Percentiles rank a stretch among this genome's conserved stretches.
These are phyloP conservation scores for Steinernema scapterisci DNA, from an alignment of 2,888 invertebrate species.

Conservation along the genomic window DNA sequence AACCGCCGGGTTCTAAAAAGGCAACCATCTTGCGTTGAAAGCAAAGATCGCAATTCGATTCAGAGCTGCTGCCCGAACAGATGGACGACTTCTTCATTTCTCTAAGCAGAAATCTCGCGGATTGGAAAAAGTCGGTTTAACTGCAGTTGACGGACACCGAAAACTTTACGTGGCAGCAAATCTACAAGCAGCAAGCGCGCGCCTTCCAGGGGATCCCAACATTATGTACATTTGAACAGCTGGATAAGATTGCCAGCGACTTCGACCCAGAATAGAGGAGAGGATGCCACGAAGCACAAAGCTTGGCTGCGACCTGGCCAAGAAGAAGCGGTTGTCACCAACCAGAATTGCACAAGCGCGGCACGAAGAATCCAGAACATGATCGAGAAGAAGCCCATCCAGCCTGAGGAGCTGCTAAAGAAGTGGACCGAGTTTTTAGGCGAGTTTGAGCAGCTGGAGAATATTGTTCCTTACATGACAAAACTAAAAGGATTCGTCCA, in stretches of 20 bases:
- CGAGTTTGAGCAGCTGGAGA: conserved; percentile 44
- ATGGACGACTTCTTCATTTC: conserved; percentile 16
- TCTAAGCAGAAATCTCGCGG: background rate
- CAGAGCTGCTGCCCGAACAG: conserved; percentile 5
- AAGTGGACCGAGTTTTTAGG: conserved; percentile 56
- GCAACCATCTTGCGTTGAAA: no score
- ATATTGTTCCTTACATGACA: conserved; percentile 45
- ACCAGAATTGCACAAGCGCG: background rate
- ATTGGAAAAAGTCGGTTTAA: background rate
- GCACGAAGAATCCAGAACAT: conserved; percentile 47
- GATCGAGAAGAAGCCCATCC: conserved; percentile 53
- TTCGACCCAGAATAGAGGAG: background rate
- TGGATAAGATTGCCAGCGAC: background rate
- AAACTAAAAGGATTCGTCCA: conserved; percentile 51
- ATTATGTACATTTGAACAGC: background rate
- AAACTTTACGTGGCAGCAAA: background rate
- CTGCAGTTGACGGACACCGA: background rate
- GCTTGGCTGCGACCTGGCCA: no score
- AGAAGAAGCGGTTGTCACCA: background rate
- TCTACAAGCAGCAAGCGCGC: background rate
- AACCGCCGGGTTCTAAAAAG: background rate
- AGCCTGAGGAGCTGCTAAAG: conserved; percentile 48
- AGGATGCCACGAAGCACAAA: no score
- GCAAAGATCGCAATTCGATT: background rate
- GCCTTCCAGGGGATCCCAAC: background rate